Evolutionary conservation across 2,888 invertebrate genomes (phyloP).

Genomic region (Tipula lateralis): DNA sequence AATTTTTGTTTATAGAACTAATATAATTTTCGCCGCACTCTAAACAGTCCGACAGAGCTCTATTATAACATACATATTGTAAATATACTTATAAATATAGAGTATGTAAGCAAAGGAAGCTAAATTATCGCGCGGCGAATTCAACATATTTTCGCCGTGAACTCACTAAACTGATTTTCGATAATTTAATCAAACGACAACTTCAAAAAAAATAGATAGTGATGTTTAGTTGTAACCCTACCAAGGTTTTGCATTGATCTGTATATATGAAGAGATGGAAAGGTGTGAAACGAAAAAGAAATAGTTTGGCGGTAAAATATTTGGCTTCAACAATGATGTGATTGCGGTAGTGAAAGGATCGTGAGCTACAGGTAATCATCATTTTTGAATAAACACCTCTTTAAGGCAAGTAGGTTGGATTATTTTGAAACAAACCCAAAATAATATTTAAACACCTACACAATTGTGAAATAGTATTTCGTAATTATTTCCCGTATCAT

Average conservation of each 20-base stretch:
- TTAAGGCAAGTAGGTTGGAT: too few relatives aligned
- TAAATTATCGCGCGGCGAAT: not conserved
- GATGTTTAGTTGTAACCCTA: too few relatives aligned
- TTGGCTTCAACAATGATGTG: too few relatives aligned
- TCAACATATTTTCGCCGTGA: not conserved
- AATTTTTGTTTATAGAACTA: not conserved
- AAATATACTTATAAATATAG: not conserved
- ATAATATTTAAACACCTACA: not conserved
- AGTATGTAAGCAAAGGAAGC: not conserved
- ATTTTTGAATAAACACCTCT: too few relatives aligned
- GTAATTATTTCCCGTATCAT: not conserved
- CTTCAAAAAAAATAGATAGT: not conserved
- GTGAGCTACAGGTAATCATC: too few relatives aligned
- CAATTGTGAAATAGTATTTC: not conserved
- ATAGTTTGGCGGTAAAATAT: too few relatives aligned
- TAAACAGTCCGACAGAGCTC: not conserved
- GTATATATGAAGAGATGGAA: too few relatives aligned
- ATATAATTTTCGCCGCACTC: not conserved
- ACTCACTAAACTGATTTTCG: not conserved
- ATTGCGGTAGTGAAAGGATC: too few relatives aligned
- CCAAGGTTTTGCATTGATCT: too few relatives aligned
- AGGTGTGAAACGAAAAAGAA: too few relatives aligned
- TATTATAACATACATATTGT: not conserved
- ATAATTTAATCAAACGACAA: not conserved
- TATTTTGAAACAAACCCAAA: too few relatives aligned